Conservation (phyloP, 1,140 invertebrate genomes). For the Cyphomyrmex costatus region DNA sequence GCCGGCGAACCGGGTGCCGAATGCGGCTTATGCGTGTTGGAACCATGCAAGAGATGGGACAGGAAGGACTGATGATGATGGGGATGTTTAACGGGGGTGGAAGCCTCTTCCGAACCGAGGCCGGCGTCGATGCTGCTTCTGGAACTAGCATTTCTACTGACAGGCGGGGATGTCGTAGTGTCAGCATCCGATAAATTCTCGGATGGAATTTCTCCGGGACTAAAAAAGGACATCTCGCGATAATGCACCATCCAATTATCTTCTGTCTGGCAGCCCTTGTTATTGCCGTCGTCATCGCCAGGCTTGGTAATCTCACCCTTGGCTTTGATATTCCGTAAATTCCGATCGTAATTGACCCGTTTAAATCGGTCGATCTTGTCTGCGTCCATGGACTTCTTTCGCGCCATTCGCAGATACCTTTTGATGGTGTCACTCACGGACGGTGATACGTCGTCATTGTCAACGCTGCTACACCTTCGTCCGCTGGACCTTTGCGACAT, state of each 20-base stretch:
- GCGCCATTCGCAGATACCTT: conserved; percentile 93
- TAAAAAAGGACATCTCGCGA: conserved; percentile 77
- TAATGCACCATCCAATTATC: conserved; percentile 90
- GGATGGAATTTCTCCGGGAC: conserved; percentile 71
- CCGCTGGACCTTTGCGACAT: conserved; percentile 80
- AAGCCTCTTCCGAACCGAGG: conserved; percentile 82
- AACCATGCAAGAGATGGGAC: conserved; percentile 89
- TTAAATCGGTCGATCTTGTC: conserved; percentile 94
- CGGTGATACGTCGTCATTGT: conserved; percentile 94
- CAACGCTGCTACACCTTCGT: conserved; percentile 91
- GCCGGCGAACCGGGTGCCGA: conserved; percentile 85
- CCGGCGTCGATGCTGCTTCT: conserved; percentile 87
- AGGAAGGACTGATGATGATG: conserved; percentile 89
- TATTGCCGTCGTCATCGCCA: conserved; percentile 90
- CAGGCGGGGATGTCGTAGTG: conserved; percentile 84
- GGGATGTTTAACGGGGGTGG: conserved; percentile 87
- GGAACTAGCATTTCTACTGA: conserved; percentile 87
- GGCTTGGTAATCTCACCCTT: conserved; percentile 92
- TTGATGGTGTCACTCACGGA: conserved; percentile 95
- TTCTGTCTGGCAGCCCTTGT: conserved; percentile 92
- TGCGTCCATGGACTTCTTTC: conserved; percentile 93
- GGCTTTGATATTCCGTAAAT: conserved; percentile 93
- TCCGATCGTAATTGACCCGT: conserved; percentile 95
- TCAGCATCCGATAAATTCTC: conserved; percentile 85
- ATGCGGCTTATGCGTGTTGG: conserved; percentile 86